Evolutionary conservation across 2,888 invertebrate species (phyloP).

Genomic region (Drosophila colorata): DNA sequence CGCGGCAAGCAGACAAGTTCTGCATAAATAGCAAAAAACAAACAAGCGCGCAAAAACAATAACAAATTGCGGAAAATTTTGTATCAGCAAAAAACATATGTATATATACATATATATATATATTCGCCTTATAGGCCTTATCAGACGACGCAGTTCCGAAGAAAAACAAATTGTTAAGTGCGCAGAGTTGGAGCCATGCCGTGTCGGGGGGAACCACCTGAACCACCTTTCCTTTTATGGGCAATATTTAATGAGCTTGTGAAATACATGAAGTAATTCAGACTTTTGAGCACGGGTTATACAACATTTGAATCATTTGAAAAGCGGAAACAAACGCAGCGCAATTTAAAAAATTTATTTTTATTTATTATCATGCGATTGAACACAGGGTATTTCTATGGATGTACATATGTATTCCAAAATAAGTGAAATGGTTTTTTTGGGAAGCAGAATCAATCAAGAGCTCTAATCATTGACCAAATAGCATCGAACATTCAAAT

Average conservation of each 20-base stretch:
- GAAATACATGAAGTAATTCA: conserved; percentile 35
- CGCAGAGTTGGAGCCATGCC: conserved; percentile 13
- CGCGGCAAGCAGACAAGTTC: conserved; percentile 6
- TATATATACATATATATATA: neutral
- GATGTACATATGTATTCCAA: too few species aligned
- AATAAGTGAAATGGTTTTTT: too few species aligned
- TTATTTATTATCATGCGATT: too few species aligned
- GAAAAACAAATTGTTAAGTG: conserved; percentile 58
- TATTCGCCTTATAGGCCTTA: conserved; percentile 36
- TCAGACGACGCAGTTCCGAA: conserved; percentile 58
- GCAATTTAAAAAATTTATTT: too few species aligned
- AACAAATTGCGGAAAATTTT: conserved; percentile 33
- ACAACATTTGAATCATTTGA: neutral
- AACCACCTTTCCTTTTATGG: conserved; percentile 39
- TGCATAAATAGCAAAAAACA: conserved; percentile 40
- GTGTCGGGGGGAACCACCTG: conserved; percentile 59
- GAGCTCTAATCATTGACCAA: too few species aligned
- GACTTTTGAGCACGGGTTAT: neutral
- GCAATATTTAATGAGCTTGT: conserved; percentile 33
- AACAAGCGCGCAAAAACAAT: conserved; percentile 31
- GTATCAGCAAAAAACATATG: conserved; percentile 28
- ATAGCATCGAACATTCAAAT: too few species aligned
- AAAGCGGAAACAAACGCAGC: neutral
- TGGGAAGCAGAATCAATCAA: too few species aligned
- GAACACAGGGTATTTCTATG: too few species aligned